Evolutionary conservation across 2,888 invertebrate species (phyloP).

Genomic region (Tipula helvola): DNA sequence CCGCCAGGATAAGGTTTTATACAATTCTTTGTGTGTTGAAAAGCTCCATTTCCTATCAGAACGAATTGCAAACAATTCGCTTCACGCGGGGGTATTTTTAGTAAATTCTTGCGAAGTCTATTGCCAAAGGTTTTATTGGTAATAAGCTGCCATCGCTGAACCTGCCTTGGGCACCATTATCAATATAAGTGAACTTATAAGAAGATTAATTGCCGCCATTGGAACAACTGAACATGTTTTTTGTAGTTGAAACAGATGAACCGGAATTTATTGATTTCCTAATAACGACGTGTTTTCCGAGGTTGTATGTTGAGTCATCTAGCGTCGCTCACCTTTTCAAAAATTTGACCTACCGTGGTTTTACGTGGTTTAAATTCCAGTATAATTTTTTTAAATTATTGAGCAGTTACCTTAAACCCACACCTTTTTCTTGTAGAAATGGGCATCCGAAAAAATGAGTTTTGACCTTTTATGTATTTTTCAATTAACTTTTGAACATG

Average conservation of each 20-base stretch:
- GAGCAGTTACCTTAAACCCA: too few relatives aligned
- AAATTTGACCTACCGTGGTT: too few relatives aligned
- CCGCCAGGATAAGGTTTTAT: background rate
- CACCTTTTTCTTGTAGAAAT: too few relatives aligned
- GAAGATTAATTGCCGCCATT: background rate
- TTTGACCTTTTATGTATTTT: too few relatives aligned
- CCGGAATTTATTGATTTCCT: background rate
- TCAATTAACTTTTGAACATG: too few relatives aligned
- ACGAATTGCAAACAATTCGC: background rate
- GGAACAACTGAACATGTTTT: background rate
- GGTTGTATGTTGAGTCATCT: too few relatives aligned
- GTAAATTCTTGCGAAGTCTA: background rate
- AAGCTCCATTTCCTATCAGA: background rate
- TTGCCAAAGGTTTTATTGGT: background rate
- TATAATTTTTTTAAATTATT: too few relatives aligned
- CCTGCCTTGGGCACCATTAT: too few relatives aligned
- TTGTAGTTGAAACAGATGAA: background rate
- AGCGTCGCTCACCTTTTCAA: too few relatives aligned
- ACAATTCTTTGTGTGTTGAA: background rate
- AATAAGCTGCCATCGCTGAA: background rate
- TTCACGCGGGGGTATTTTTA: background rate
- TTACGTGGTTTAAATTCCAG: too few relatives aligned
- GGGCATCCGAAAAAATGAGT: too few relatives aligned
- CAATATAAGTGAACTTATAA: background rate
- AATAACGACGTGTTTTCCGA: background rate